Evolutionary conservation across 2,113 vertebrate genomes (phyloP), one percentile per base, ranked within the genome.

Genomic region (Nymphicus hollandicus): DNA sequence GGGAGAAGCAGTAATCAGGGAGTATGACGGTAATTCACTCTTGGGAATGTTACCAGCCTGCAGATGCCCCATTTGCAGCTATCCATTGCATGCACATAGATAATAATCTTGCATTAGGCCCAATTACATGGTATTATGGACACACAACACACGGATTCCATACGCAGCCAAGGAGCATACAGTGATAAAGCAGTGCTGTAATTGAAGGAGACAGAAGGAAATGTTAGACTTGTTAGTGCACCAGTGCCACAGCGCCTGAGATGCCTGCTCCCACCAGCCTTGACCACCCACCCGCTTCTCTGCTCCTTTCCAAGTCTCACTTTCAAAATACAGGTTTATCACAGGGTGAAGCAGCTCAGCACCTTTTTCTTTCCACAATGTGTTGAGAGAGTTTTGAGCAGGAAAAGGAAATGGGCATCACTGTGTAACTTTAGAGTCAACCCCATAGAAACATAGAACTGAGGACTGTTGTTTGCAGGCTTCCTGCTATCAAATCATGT

Each of bases 101-200:
- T 98, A 96, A 97, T 97, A 91, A 96, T 95, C 88, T 95, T 97
- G 91, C 96, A 97, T 98, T 98, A 98, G 96, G 96, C 95, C 97
- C 96, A 98, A 98, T 98, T 98, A 98, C 97, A 97, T 96, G 97
- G 97, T 97, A 94, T 97, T 97, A 89, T 88, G 97, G 98, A 94
- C 97, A 97, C 97, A 97, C 96, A 95, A 94, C 96, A 95, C 39
- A 11, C 46, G 85, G 96, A 96, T 97, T 96, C 95, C 93, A 93
- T 79, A 91, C 77, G 27, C 86, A 95, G 95, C 88, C 97, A 95
- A 64, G 37, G 52, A 95, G 94, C 93, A 44, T 63, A 35, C 88
- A 33, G 50, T 97, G 97, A 98, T 97, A 68, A 97, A 98, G 96
- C 64, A 23, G 24, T 14, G 82, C 66, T 60, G 96, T 98, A 97